These are phyloP conservation scores for Cylloceria caligata DNA, from an alignment of 2,888 invertebrate species.

Conservation along the genomic window DNA sequence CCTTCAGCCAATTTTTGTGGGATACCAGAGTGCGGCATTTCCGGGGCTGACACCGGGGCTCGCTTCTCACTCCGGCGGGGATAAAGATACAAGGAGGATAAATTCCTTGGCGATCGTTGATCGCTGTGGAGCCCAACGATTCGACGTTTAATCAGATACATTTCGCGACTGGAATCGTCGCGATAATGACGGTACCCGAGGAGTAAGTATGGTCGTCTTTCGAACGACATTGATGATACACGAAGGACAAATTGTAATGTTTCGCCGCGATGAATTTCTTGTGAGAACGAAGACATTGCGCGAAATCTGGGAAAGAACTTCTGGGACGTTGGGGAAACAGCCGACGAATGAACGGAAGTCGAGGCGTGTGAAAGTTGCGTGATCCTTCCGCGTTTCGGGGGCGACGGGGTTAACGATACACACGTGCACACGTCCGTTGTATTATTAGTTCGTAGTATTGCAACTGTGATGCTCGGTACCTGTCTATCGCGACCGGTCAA, in stretches of 20 bases:
- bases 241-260: neutral
- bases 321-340: slow-evolving; percentile 38
- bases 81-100: neutral
- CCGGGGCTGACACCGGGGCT: slow-evolving; percentile 51
- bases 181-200: slow-evolving; percentile 76
- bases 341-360: slow-evolving; percentile 55
- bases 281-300: slow-evolving; percentile 39
- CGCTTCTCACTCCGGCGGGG: neutral
- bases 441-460: neutral
- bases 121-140: too few species aligned
- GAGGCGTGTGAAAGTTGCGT: slow-evolving; percentile 64
- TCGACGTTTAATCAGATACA: too few species aligned
- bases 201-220: slow-evolving; percentile 71
- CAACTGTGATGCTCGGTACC: neutral
- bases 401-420: slow-evolving; percentile 24
- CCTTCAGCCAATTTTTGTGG: slow-evolving; percentile 65
- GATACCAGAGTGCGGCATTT: slow-evolving; percentile 59
- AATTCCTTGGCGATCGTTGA: slow-evolving; percentile 4
- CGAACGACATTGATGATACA: neutral
- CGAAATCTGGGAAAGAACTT: slow-evolving; percentile 59
- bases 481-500: slow-evolving; percentile 2
- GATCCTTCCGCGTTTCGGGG: slow-evolving; percentile 62
- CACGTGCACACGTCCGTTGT: slow-evolving; percentile 50
- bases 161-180: neutral
- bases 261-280: neutral